Conservation (phyloP, 2,113 vertebrate genomes). For the rabbit (Oryctolagus cuniculus) region mOryCun1.1 NC_091441.1:20007501-20008000, state of each 20-base stretch:
- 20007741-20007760: neutral
- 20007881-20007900: no score
- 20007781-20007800: neutral
- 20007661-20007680: neutral
- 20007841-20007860: neutral
- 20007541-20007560: no score
- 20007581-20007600: neutral
- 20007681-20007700: neutral
- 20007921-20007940: no score
- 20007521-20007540: neutral
- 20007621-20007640: neutral
- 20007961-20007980: no score
- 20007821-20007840: neutral
- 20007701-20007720: fast-evolving
- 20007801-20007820: neutral
- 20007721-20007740: neutral
- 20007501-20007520: no score
- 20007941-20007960: no score
- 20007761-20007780: neutral
- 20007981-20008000: no score
- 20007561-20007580: neutral
- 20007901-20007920: no score
- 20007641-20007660: neutral
- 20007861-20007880: neutral
- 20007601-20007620: neutral